These are phyloP conservation scores for Archilochus colubris DNA, from an alignment of 2,113 vertebrate genomes.

Conservation along the genomic window DNA sequence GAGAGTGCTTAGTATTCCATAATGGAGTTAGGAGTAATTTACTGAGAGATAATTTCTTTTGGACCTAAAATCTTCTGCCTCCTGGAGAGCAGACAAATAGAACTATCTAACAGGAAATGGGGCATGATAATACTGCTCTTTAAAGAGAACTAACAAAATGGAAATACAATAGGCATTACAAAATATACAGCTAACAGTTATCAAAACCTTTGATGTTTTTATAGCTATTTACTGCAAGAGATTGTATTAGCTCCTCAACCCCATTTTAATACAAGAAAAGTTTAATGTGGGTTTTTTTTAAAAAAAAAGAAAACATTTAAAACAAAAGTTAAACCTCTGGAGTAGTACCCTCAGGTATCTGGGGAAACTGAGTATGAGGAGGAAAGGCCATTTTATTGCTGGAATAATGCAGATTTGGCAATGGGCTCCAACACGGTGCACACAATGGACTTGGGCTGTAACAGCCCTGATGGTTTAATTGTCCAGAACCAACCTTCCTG, in stretches of 20 bases:
- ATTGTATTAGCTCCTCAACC: constrained; percentile 36
- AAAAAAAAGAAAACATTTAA: not conserved
- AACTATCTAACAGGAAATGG: constrained; percentile 78
- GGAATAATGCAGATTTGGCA: not conserved
- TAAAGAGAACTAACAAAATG: constrained; percentile 76
- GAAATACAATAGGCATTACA: constrained; percentile 74
- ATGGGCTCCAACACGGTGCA: not conserved
- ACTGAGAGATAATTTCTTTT: constrained; percentile 76
- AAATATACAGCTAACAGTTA: constrained; percentile 66
- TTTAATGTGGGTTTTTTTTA: not conserved
- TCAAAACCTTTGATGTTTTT: constrained; percentile 68
- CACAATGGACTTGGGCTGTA: fast-evolving
- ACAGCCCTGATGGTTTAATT: not conserved
- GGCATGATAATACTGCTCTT: constrained; percentile 73
- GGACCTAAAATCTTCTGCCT: constrained; percentile 74
- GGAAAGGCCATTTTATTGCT: not conserved
- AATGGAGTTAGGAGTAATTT: constrained; percentile 78
- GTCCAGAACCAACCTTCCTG: not conserved
- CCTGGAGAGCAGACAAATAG: constrained; percentile 76
- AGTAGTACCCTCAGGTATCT: not conserved
- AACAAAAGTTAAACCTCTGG: not conserved
- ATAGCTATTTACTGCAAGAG: constrained; percentile 51
- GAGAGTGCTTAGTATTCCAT: constrained; percentile 71
- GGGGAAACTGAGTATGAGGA: not conserved
- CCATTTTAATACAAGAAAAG: constrained; percentile 45